Evolutionary conservation across 2,113 vertebrate species (phyloP), one percentile per base, ranked within the genome.

Genomic region (Uropsilus gracilis): DNA sequence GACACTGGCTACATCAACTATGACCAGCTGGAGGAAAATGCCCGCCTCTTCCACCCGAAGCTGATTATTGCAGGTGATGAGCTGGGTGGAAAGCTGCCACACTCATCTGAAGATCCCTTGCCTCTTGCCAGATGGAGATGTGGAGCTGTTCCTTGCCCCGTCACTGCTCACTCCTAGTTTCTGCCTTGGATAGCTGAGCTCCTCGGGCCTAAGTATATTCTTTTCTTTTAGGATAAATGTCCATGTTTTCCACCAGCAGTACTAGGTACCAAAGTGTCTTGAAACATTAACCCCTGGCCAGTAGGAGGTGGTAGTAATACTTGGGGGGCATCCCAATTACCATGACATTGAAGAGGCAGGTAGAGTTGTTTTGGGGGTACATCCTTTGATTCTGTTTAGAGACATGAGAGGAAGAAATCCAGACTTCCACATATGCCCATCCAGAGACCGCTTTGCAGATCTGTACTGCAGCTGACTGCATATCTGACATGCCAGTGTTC

Each of bases 1-100:
- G 98, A 99, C 89, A 99, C 99, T 0, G 99, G 99, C 64, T 99
- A 99, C 97, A 99, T 99, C 0, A 98, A 99, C 97, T 99, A 99
- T 0, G 99, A 99, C 97, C 95, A 93, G 57, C 98, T 99, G 68
- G 98, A 99, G 92, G 99, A 99, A 90, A 99, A 99, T 0, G 99
- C 99, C 13, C 98, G 98, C 16, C 98, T 99, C 63, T 99, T 99
- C 97, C 99, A 99, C 90, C 99, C 99, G 0, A 99, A 98, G 95
- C 97, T 99, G 85, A 99, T 99, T 87, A 98, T 99, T 6, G 99
- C 99, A 98, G 99, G 99, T 99, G 34, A 97, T 17, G 17, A 1
- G n/a, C 5, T 5, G 53, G 28, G 8, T 4, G 5, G 61, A 22
- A 20, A 6, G 39, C 6, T 1, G 37, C 37, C 9, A 18, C 18